Conservation (phyloP, 2,888 invertebrate species). For the Drosophila glabriapex region DNA sequence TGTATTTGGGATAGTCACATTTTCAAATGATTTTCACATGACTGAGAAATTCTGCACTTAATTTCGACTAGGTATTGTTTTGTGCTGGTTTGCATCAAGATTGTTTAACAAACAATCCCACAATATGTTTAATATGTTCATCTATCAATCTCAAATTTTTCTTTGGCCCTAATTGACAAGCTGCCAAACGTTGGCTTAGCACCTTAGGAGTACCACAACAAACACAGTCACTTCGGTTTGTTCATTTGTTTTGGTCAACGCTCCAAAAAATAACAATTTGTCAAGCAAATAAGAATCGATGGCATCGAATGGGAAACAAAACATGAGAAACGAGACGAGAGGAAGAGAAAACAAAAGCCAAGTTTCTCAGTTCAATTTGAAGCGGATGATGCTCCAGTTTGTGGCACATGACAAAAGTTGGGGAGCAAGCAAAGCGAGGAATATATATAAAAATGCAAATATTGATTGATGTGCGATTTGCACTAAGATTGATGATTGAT, state of each 20-base stretch:
- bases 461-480: conserved; percentile 63
- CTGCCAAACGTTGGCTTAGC: conserved; percentile 31
- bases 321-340: conserved; percentile 2
- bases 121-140: conserved; percentile 14
- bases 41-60: background rate
- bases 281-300: conserved; percentile 47
- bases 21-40: background rate
- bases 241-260: conserved; percentile 65
- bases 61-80: background rate
- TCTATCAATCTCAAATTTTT: conserved; percentile 45
- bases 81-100: background rate
- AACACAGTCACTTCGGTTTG: conserved; percentile 5
- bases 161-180: conserved; percentile 47
- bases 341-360: conserved; percentile 20
- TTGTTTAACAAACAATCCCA: background rate
- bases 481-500: conserved; percentile 75
- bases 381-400: conserved; percentile 38
- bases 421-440: background rate
- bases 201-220: conserved; percentile 19
- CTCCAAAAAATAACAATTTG: conserved; percentile 57
- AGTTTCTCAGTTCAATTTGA: conserved; percentile 26
- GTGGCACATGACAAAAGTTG: conserved; percentile 13
- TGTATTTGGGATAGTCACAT: background rate
- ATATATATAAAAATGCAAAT: conserved; percentile 56
- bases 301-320: conserved; percentile 27